A percentile compares a stretch with the other conserved stretches of the same genome.
Conservation (phyloP, 2,797 vertebrate species). For the Jordanella pulchra region DNA sequence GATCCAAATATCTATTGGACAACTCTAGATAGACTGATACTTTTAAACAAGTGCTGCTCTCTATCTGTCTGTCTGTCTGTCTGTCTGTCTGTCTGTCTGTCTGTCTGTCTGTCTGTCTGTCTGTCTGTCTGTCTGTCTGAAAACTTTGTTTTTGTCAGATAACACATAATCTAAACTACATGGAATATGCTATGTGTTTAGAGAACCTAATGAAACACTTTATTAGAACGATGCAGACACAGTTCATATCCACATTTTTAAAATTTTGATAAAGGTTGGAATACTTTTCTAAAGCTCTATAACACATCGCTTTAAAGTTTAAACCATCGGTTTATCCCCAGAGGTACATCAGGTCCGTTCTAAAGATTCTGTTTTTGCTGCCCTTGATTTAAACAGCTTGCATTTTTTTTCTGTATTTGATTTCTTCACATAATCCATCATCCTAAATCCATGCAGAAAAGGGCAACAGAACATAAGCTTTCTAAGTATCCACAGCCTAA, state of each 20-base stretch:
- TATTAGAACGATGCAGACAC: neutral
- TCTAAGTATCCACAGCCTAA: conserved; percentile 14
- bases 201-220: neutral
- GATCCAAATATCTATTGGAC: too few species aligned
- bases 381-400: conserved; percentile 32
- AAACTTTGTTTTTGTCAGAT: conserved; percentile 13
- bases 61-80: too few species aligned
- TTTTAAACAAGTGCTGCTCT: too few species aligned
- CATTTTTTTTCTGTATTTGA: conserved; percentile 40
- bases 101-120: too few species aligned
- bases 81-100: too few species aligned
- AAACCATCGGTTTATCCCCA: conserved; percentile 53
- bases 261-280: neutral
- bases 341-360: conserved; percentile 13
- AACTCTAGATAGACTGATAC: too few species aligned
- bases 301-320: conserved; percentile 43
- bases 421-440: conserved; percentile 36
- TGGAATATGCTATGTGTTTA: too few species aligned
- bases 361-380: conserved; percentile 22
- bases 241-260: neutral
- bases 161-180: neutral
- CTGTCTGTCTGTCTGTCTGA: too few species aligned
- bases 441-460: conserved; percentile 6
- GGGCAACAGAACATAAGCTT: conserved; percentile 17
- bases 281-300: neutral